Evolutionary conservation across 2,797 vertebrate genomes (phyloP), one percentile per base, ranked within the genome.

Genomic region (Liparis tanakae): DNA sequence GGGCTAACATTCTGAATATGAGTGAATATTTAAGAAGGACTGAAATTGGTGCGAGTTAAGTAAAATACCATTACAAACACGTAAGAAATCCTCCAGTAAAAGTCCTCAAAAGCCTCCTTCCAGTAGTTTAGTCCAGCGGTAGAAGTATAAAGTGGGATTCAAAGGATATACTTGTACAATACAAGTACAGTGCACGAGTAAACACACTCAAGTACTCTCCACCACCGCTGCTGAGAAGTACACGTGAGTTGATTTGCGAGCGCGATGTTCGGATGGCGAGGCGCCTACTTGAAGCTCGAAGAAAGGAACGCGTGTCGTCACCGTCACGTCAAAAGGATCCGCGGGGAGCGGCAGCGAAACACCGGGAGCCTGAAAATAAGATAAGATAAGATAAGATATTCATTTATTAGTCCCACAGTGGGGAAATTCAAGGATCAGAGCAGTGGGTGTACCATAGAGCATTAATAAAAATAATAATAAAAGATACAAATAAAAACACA

Each of bases 211-310:
- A 68, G 71, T 34, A 22, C 13, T 39, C 43, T 56, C 48, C 68
- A 46, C 14, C 13, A 1, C 33, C 3, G 25, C 70, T 55, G 39
- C 17, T n/a, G 22, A n/a, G 55, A 36, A 44, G 15, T 44, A 20
- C 7, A 17, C 1, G 39, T 30, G 5, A 50, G 36, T 36, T 61
- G 39, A 63, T 55, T 15, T 74, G 6, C 22, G 34, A 41, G 46
- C 4, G 3, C 22, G 43, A 44, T 33, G 9, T 53, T 55, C 10
- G 63, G 18, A 51, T 33, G 51, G 39, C 5, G 58, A 58, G 56
- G 33, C 64, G 44, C 82, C 9, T 74, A 95, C 95, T 74, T 94
- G 90, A 25, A 94, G 91, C 69, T 81, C 90, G 79, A 94, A 92
- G 79, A 92, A 78, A 36, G 94, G 94, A 78, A 89, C 25, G 10